Conservation (phyloP, 2,888 invertebrate genomes). For the Heliconius charithonia region DNA sequence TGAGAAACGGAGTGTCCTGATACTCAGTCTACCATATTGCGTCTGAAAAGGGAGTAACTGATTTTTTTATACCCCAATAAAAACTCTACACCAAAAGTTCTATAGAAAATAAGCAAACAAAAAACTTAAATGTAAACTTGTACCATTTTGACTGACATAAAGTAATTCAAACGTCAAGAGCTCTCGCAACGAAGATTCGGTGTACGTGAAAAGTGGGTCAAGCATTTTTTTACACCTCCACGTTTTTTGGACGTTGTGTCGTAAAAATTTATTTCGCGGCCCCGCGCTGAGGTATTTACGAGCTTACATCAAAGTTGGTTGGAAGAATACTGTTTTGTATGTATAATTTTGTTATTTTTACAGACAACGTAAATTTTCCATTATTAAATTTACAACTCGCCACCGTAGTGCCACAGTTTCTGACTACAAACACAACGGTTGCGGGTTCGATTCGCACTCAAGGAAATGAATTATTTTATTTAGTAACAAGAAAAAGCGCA, state of each 20-base stretch:
- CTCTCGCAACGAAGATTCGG: slow-evolving; percentile 44
- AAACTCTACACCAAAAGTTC: neutral
- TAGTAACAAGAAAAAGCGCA: too few relatives aligned
- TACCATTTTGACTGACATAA: slow-evolving; percentile 44
- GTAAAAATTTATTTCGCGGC: slow-evolving; percentile 21
- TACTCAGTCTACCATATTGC: too few relatives aligned
- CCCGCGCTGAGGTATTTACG: neutral
- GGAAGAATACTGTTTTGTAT: slow-evolving; percentile 8
- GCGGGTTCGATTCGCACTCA: too few relatives aligned
- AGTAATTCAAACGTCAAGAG: slow-evolving; percentile 45
- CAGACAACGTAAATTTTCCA: too few relatives aligned
- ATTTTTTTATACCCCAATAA: too few relatives aligned
- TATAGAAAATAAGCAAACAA: slow-evolving; percentile 25
- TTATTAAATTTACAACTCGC: too few relatives aligned
- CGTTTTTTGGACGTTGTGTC: slow-evolving; percentile 36
- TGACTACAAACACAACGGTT: too few relatives aligned
- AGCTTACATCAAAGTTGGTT: slow-evolving; percentile 2
- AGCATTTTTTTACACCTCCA: slow-evolving; percentile 41
- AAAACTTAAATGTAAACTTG: slow-evolving; percentile 42
- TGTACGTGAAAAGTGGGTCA: slow-evolving; percentile 45
- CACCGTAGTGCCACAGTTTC: too few relatives aligned
- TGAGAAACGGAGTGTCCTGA: too few relatives aligned
- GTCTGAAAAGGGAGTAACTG: too few relatives aligned
- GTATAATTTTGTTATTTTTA: neutral
- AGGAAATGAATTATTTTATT: too few relatives aligned